These are phyloP conservation scores for Portevinia maculata DNA, from an alignment of 2,888 invertebrate genomes.

Conservation along the genomic window DNA sequence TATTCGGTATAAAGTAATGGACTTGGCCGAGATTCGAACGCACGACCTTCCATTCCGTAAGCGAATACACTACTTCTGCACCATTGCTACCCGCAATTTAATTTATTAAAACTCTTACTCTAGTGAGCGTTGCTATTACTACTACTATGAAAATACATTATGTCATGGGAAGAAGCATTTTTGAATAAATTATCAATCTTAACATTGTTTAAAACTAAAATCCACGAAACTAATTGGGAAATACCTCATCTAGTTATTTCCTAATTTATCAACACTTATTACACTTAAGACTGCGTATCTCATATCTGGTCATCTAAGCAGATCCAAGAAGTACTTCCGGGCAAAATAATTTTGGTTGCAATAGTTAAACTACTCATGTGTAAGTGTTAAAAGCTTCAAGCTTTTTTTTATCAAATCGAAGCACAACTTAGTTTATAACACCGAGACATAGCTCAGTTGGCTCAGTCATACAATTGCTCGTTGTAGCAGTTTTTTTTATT, in stretches of 20 bases:
- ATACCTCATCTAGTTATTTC: conserved; percentile 25
- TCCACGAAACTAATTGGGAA: neutral
- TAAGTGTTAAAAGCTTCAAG: conserved; percentile 58
- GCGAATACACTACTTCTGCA: no score
- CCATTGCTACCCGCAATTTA: no score
- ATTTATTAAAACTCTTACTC: no score
- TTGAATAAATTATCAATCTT: no score
- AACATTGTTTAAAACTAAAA: no score
- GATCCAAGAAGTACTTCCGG: conserved; percentile 2
- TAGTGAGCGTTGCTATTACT: no score
- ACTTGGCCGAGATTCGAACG: no score
- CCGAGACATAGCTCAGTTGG: conserved; percentile 35
- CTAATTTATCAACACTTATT: conserved; percentile 2
- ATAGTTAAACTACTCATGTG: conserved; percentile 6
- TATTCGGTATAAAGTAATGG: no score
- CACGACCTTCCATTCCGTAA: no score
- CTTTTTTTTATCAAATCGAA: conserved; percentile 32
- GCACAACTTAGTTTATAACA: conserved; percentile 54
- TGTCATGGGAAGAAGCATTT: no score
- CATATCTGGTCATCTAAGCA: conserved; percentile 26
- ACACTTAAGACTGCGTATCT: conserved; percentile 39
- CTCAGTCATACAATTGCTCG: conserved; percentile 51
- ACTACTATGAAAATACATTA: no score
- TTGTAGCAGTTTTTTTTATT: conserved; percentile 25
- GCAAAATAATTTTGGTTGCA: neutral